Evolutionary conservation across 2,113 vertebrate genomes (phyloP).

Genomic region (Apeltes quadracus): DNA sequence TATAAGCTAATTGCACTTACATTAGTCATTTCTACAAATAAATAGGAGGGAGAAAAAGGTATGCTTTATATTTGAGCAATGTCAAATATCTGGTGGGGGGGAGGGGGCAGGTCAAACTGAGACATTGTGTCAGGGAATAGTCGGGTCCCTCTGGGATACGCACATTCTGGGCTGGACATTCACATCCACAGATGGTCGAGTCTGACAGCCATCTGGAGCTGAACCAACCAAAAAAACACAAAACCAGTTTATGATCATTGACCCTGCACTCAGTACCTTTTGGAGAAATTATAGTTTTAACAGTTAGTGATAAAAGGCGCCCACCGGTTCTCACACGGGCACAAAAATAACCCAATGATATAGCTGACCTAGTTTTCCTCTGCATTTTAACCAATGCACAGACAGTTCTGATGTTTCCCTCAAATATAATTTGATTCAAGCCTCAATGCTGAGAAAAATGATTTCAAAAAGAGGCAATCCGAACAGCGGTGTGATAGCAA

Average conservation of each 20-base stretch:
- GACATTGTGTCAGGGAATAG: slow-evolving; percentile 34
- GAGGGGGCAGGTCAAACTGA: slow-evolving; percentile 22
- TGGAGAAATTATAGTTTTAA: slow-evolving; percentile 22
- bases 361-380: neutral
- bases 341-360: slow-evolving; percentile 9
- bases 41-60: neutral
- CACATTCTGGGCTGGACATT: slow-evolving; percentile 56
- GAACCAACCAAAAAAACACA: slow-evolving; percentile 41
- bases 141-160: slow-evolving; percentile 51
- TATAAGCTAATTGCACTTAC: neutral
- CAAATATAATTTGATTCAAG: slow-evolving; percentile 24
- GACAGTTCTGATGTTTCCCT: neutral
- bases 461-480: slow-evolving; percentile 3
- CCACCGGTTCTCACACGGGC: slow-evolving; percentile 18
- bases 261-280: slow-evolving; percentile 33
- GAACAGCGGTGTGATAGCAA: slow-evolving; percentile 18
- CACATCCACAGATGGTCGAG: slow-evolving; percentile 67
- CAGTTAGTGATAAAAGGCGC: slow-evolving; percentile 25
- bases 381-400: neutral
- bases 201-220: slow-evolving; percentile 68
- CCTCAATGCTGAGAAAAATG: slow-evolving; percentile 33
- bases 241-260: slow-evolving; percentile 56
- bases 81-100: slow-evolving; percentile 6
- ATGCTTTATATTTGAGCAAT: slow-evolving; percentile 11
- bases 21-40: too few relatives aligned